Evolutionary conservation across 2,888 invertebrate genomes (phyloP), one percentile per base, ranked within the genome.

Genomic region (Venustoraphidia nigricollis): DNA sequence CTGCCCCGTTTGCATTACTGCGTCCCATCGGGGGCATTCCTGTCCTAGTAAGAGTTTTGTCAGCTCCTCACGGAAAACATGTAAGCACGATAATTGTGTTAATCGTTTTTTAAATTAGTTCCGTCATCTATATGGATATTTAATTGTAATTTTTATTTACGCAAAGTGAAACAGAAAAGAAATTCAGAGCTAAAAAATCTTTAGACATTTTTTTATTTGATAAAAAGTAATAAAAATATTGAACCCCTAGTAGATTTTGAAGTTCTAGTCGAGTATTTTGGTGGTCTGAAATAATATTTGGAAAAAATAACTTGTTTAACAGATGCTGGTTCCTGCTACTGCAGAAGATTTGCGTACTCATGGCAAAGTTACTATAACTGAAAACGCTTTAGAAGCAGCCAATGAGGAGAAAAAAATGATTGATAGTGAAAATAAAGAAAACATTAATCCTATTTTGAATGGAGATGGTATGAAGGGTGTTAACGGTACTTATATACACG

Each of bases 311-410:
- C 27, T 27, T 27, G 3, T 27, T 27, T 27, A 27, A 27, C 56
- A 83, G 77, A 76, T 81, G 72, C 60, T 83, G 54, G 79, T 82
- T 9, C 81, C 83, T 1, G 83, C 83, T 1, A 81, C 81, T 9
- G 79, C 81, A 2, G 81, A 81, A 56, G 83, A 83, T 62, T 65
- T 83, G 38, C 74, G 76, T 58, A 70, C 72, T 49, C 75, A 78
- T 36, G 81, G 80, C 1, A 79, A 79, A 61, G 77, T 83, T 41
- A 64, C 66, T 0, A 62, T 66, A 17, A 63, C 60, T 8, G 54
- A 59, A 10, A 60, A 61, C 47, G 50, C 47, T 10, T 41, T 47
- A n/a, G 37, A 35, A 13, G 51, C 41, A 9, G 49, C 40, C n/a
- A 46, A 50, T 42, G 50, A 51, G 27, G 49, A 41, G 41, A 45